Conservation (phyloP, 2,888 invertebrate genomes). For the Cantharis nigra region DNA sequence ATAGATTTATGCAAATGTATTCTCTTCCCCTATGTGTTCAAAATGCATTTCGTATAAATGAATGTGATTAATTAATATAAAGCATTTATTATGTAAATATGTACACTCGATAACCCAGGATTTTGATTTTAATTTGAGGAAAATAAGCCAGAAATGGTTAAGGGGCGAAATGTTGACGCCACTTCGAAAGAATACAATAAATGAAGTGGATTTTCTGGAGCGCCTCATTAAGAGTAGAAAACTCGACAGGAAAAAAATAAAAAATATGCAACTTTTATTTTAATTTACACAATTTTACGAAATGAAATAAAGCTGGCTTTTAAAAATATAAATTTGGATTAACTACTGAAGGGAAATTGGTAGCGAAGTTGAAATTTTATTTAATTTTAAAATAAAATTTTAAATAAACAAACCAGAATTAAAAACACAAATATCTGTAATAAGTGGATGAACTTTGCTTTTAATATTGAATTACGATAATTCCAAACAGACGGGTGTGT, state of each 20-base stretch:
- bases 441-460: not conserved
- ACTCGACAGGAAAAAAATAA: not conserved
- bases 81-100: not conserved
- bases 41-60: not conserved
- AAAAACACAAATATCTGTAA: not conserved
- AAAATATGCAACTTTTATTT: not conserved
- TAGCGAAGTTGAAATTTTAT: not conserved
- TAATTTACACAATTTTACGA: not conserved
- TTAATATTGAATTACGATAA: not conserved
- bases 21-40: not conserved
- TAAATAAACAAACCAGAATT: not conserved
- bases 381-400: too few species aligned
- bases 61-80: not conserved
- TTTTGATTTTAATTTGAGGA: not conserved
- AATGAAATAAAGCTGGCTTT: not conserved
- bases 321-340: not conserved
- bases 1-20: not conserved
- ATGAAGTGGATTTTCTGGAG: not conserved
- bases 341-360: not conserved
- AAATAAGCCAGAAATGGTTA: not conserved
- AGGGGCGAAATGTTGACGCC: not conserved
- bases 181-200: not conserved
- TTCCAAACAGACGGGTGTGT: not conserved
- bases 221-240: not conserved
- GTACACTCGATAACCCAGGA: not conserved